Conservation (phyloP, 2,797 vertebrate species). For the Zalophus californianus region DNA sequence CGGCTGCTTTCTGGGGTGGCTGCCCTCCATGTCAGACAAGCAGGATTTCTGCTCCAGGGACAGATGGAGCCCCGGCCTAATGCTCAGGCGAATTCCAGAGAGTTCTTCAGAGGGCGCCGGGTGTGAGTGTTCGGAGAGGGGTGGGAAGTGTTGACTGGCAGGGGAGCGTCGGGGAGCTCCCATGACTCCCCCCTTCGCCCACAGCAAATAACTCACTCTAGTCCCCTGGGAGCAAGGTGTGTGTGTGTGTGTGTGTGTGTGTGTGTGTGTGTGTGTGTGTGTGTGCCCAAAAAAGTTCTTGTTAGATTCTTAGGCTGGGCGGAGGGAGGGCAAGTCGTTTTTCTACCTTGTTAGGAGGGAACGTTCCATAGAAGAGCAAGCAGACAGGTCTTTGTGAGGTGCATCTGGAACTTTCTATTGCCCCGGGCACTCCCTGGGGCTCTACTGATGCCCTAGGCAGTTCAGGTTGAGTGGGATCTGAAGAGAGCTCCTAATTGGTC, state of each 20-base stretch:
- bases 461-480: too few species aligned
- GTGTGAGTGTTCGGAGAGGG: not conserved
- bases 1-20: not conserved
- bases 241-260: not conserved
- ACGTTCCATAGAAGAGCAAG: not conserved
- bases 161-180: not conserved
- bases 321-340: not conserved
- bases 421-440: not conserved
- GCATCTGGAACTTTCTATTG: not conserved
- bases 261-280: not conserved
- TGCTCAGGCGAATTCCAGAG: not conserved
- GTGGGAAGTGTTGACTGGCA: fast-evolving
- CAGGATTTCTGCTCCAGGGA: not conserved
- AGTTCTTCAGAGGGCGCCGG: not conserved
- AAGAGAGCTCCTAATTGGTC: not conserved
- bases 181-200: not conserved
- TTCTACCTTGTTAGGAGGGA: not conserved
- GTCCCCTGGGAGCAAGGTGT: not conserved
- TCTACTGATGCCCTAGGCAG: not conserved
- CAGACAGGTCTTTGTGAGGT: not conserved
- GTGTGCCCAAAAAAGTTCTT: not conserved
- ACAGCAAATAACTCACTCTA: not conserved
- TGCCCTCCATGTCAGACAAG: not conserved
- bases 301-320: too few species aligned
- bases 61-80: not conserved